Conservation (phyloP, 2,888 invertebrate species). For the Cenopis cana region DNA sequence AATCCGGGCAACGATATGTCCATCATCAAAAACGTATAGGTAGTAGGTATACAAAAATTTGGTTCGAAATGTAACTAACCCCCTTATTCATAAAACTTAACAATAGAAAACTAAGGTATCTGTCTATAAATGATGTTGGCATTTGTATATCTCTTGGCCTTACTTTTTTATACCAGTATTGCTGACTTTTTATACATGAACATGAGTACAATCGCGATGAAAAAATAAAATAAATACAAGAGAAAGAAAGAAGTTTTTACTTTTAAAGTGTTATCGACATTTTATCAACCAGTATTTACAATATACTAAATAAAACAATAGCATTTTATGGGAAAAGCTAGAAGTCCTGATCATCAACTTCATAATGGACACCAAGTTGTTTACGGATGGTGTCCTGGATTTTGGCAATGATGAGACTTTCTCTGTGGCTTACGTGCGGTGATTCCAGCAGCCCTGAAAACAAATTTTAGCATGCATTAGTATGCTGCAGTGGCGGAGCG, state of each 20-base stretch:
- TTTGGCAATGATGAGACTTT: slow-evolving; percentile 88
- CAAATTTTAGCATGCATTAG: not conserved
- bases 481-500: too few species aligned
- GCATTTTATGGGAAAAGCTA: slow-evolving; percentile 37
- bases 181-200: not conserved
- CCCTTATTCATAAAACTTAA: too few species aligned
- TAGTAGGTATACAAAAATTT: not conserved
- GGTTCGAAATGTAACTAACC: too few species aligned
- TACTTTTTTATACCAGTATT: not conserved
- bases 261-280: not conserved
- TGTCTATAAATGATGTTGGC: not conserved
- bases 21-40: too few species aligned
- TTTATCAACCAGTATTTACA: not conserved
- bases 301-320: not conserved
- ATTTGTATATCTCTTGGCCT: not conserved
- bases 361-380: slow-evolving; percentile 87
- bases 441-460: slow-evolving; percentile 86
- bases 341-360: slow-evolving; percentile 76
- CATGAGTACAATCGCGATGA: not conserved
- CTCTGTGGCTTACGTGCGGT: slow-evolving; percentile 86
- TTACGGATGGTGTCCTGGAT: slow-evolving; percentile 89
- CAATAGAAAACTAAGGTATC: not conserved
- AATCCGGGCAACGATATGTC: too few species aligned
- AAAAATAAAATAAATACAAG: not conserved
- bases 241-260: not conserved